A percentile compares a stretch with the other conserved stretches of the same genome.
phyloP scores from a whole-genome alignment of 1,140 invertebrate genomes.

The Hypsibius dujardini region DNA sequence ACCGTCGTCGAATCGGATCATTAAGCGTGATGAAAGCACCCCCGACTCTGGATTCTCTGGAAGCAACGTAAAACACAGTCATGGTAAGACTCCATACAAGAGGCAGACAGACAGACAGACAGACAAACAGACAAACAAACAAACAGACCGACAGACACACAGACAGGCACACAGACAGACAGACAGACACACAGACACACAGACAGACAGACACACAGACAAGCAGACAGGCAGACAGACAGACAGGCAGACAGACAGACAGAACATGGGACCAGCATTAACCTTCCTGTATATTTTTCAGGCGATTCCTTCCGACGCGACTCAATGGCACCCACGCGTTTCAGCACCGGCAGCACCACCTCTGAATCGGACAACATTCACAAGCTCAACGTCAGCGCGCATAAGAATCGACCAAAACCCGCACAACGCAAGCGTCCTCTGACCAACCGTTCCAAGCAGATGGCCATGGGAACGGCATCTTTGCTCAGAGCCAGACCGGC shows the following conservation, averaged over 20 bases:
- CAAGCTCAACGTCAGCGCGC: neutral
- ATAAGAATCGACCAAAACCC: conserved; percentile 10
- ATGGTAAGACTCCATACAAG: too few relatives aligned
- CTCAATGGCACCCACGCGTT: neutral
- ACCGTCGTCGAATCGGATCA: neutral
- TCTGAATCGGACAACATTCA: conserved; percentile 6
- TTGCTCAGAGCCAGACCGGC: neutral
- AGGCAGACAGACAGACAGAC: too few relatives aligned
- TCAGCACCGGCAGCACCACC: neutral
- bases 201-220: too few relatives aligned
- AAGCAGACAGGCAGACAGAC: too few relatives aligned
- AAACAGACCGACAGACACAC: too few relatives aligned
- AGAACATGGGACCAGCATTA: too few relatives aligned
- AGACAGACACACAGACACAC: too few relatives aligned
- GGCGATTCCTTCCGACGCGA: neutral
- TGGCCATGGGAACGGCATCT: neutral
- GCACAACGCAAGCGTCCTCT: neutral
- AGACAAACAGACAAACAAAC: too few relatives aligned
- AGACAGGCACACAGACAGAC: too few relatives aligned
- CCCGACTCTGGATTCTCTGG: conserved; percentile 14
- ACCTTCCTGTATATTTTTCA: neutral
- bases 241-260: too few relatives aligned
- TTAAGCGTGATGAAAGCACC: conserved; percentile 10
- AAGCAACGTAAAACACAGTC: conserved; percentile 7
- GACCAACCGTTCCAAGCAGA: neutral